Percentiles rank a stretch among this genome's conserved stretches.
These are phyloP conservation scores for Lamellibrachia columna DNA, from an alignment of 2,888 invertebrate genomes.

Conservation along the genomic window DNA sequence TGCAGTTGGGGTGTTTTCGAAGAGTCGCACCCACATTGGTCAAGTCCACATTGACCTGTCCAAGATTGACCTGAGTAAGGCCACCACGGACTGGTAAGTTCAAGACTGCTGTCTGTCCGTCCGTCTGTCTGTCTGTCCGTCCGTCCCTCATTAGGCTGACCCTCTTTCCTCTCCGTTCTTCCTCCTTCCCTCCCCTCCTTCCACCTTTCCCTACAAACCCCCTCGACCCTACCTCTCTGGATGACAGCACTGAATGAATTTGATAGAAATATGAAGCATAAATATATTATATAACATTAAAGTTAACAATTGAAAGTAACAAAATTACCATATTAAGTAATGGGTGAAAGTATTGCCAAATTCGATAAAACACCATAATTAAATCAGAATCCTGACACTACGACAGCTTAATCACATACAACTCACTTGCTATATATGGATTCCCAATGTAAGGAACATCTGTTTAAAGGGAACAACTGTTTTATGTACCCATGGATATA, in stretches of 20 bases:
- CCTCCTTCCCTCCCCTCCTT: not conserved
- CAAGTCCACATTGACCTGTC: constrained; percentile 75
- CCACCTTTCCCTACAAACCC: not conserved
- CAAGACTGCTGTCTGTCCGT: not conserved
- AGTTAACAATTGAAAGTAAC: not conserved
- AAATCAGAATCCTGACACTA: not conserved
- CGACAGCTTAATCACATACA: not conserved
- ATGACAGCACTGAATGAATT: not conserved
- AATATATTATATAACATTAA: not conserved
- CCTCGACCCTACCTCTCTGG: not conserved
- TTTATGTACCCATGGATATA: not conserved
- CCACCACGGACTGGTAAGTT: constrained; percentile 76
- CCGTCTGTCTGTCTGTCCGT: too few relatives aligned
- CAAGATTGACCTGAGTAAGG: constrained; percentile 76
- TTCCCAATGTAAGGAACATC: too few relatives aligned
- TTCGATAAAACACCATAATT: too few relatives aligned
- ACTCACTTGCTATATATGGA: not conserved
- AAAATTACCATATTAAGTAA: not conserved
- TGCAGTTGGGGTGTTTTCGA: constrained; percentile 62
- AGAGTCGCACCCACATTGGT: constrained; percentile 75
- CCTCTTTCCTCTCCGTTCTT: not conserved
- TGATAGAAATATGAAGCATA: not conserved
- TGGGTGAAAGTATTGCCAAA: too few relatives aligned
- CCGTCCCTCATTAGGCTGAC: not conserved
- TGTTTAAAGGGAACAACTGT: not conserved